Evolutionary conservation across 2,888 invertebrate genomes (phyloP).

Genomic region (Thecocarcelia acutangulata): DNA sequence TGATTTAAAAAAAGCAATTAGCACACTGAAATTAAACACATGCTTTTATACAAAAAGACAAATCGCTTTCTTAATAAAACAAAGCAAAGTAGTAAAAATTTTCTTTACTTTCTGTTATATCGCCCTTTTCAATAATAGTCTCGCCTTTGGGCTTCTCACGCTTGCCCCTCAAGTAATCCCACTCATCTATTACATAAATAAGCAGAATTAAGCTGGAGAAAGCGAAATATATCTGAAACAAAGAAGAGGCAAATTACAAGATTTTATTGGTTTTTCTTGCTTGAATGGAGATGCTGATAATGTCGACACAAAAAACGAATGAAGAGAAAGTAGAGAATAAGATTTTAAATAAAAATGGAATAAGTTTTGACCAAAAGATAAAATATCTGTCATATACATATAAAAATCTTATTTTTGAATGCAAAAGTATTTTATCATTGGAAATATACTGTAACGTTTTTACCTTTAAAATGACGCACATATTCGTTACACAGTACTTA

Average conservation of each 20-base stretch:
- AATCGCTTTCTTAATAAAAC: neutral
- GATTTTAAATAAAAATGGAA: too few species aligned
- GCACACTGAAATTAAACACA: neutral
- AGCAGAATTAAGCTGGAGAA: constrained; percentile 62
- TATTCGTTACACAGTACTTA: too few species aligned
- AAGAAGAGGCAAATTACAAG: constrained; percentile 10
- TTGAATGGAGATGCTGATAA: neutral
- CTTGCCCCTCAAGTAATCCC: constrained; percentile 62
- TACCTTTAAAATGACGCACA: too few species aligned
- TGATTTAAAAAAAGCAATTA: constrained; percentile 18
- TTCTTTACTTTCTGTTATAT: constrained; percentile 61
- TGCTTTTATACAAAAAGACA: neutral
- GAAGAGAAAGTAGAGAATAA: neutral
- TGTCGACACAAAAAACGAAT: neutral
- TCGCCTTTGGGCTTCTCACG: constrained; percentile 54
- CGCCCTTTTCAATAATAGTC: constrained; percentile 66
- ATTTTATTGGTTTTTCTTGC: constrained; percentile 1
- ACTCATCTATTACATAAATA: constrained; percentile 60
- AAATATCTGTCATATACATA: too few species aligned
- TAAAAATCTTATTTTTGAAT: too few species aligned
- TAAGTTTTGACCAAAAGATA: too few species aligned
- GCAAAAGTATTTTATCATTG: too few species aligned
- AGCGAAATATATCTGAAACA: constrained; percentile 58
- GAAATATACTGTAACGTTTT: too few species aligned
- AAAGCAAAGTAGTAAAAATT: neutral